Percentiles rank a stretch among this genome's conserved stretches.
Evolutionary conservation across 2,797 vertebrate genomes (phyloP).

Genomic region (Euthynnus affinis): DNA sequence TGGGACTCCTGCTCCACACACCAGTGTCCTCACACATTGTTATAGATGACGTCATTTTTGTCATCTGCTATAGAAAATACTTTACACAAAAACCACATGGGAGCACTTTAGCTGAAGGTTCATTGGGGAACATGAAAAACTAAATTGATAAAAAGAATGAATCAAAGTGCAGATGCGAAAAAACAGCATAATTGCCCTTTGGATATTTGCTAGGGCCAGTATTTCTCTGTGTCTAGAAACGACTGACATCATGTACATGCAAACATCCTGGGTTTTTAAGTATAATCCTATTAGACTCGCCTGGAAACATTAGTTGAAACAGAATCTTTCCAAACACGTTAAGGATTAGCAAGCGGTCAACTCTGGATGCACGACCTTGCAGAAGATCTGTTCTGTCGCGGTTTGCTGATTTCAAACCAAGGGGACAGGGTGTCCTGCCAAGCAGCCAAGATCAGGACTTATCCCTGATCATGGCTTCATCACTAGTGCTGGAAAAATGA

Average conservation of each 20-base stretch:
- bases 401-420: slow-evolving; percentile 51
- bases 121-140: background rate
- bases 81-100: slow-evolving; percentile 15
- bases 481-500: slow-evolving; percentile 67
- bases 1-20: slow-evolving; percentile 67
- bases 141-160: background rate
- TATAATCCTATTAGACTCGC: slow-evolving; percentile 62
- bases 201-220: slow-evolving; percentile 23
- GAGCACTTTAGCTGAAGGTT: slow-evolving; percentile 12
- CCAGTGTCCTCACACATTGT: slow-evolving; percentile 55
- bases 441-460: slow-evolving; percentile 61
- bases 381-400: slow-evolving; percentile 44
- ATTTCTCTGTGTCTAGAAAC: slow-evolving; percentile 41
- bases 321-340: slow-evolving; percentile 55
- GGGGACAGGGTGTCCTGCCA: slow-evolving; percentile 61
- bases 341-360: slow-evolving; percentile 51
- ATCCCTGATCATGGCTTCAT: slow-evolving; percentile 64
- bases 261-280: slow-evolving; percentile 46
- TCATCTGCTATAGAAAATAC: slow-evolving; percentile 26
- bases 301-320: slow-evolving; percentile 59
- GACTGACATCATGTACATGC: slow-evolving; percentile 25
- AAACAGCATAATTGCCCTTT: slow-evolving; percentile 7
- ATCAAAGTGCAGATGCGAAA: background rate
- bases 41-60: slow-evolving; percentile 59
- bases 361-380: slow-evolving; percentile 39